phyloP scores from a whole-genome alignment of 2,888 invertebrate species.

The Chloroclystis v-ata region DNA sequence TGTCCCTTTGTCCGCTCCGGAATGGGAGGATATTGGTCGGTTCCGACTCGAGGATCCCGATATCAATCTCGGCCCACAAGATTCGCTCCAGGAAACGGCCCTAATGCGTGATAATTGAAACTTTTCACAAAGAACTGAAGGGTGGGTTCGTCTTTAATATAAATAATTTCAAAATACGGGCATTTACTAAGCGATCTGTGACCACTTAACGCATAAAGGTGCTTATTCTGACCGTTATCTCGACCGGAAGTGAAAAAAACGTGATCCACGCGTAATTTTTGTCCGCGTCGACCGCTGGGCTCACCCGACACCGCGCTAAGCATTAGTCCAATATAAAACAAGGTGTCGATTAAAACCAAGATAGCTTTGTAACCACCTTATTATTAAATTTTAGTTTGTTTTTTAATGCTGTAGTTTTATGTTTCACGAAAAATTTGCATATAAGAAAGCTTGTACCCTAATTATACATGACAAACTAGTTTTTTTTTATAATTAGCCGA shows the following conservation, averaged over 20 bases:
- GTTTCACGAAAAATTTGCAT: conserved; percentile 38
- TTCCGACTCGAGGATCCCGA: conserved; percentile 49
- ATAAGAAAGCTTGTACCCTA: conserved; percentile 30
- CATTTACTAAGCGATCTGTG: conserved; percentile 57
- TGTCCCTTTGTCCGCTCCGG: conserved; percentile 59
- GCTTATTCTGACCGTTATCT: conserved; percentile 68
- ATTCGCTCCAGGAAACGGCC: conserved; percentile 55
- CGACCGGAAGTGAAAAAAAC: conserved; percentile 66
- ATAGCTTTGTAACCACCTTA: conserved; percentile 60
- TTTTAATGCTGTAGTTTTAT: conserved; percentile 43
- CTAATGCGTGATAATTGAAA: conserved; percentile 67
- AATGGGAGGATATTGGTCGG: conserved; percentile 59
- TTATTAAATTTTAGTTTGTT: conserved; percentile 63
- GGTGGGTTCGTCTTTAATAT: conserved; percentile 33
- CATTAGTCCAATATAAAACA: conserved; percentile 66
- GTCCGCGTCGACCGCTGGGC: conserved; percentile 48
- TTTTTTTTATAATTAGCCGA: conserved; percentile 17
- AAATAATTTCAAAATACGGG: conserved; percentile 47
- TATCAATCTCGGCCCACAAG: conserved; percentile 56
- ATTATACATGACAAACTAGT: conserved; percentile 22
- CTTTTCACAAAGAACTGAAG: conserved; percentile 40
- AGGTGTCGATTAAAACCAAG: conserved; percentile 66
- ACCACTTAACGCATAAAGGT: conserved; percentile 66
- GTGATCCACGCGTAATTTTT: conserved; percentile 64
- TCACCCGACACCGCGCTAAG: conserved; percentile 44